Evolutionary conservation across 2,797 vertebrate genomes (phyloP).

Genomic region (Urophycis tenuis): DNA sequence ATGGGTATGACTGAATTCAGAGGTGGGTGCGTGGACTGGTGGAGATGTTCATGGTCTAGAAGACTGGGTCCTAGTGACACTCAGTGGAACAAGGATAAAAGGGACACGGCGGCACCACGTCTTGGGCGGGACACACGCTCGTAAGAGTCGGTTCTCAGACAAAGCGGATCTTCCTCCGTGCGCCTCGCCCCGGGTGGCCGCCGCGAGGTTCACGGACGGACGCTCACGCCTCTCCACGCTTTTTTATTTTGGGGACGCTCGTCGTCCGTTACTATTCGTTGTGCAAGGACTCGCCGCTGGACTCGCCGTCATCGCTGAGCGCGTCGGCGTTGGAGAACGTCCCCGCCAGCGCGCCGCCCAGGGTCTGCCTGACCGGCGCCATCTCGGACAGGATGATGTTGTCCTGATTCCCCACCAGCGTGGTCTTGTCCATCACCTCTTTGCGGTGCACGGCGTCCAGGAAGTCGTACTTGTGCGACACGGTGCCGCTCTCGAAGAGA

Average conservation of each 20-base stretch:
- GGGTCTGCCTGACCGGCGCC: slow-evolving; percentile 78
- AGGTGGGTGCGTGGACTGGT: background rate
- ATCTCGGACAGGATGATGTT: slow-evolving; percentile 92
- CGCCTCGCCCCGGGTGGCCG: slow-evolving; percentile 40
- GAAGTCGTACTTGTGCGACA: slow-evolving; percentile 89
- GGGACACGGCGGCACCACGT: slow-evolving; percentile 49
- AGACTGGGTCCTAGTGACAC: slow-evolving; percentile 20
- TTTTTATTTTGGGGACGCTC: too few species aligned
- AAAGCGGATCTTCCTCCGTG: slow-evolving; percentile 36
- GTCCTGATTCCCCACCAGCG: slow-evolving; percentile 82
- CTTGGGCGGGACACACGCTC: slow-evolving; percentile 48
- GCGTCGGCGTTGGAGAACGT: slow-evolving; percentile 86
- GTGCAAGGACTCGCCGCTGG: slow-evolving; percentile 80
- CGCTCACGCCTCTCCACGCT: slow-evolving; percentile 32
- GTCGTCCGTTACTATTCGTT: slow-evolving; percentile 66
- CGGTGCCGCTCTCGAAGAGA: slow-evolving; percentile 87
- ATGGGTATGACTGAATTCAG: slow-evolving; percentile 19
- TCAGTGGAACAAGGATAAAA: slow-evolving; percentile 26
- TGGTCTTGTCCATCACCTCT: slow-evolving; percentile 96
- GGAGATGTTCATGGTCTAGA: slow-evolving; percentile 20
- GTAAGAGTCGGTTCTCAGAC: slow-evolving; percentile 50
- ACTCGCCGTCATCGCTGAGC: slow-evolving; percentile 74
- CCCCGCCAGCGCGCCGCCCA: slow-evolving; percentile 74
- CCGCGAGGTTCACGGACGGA: slow-evolving; percentile 47
- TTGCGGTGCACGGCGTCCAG: slow-evolving; percentile 90